phyloP scores from a whole-genome alignment of 2,113 vertebrate species.

The Macrotis lagotis region DNA sequence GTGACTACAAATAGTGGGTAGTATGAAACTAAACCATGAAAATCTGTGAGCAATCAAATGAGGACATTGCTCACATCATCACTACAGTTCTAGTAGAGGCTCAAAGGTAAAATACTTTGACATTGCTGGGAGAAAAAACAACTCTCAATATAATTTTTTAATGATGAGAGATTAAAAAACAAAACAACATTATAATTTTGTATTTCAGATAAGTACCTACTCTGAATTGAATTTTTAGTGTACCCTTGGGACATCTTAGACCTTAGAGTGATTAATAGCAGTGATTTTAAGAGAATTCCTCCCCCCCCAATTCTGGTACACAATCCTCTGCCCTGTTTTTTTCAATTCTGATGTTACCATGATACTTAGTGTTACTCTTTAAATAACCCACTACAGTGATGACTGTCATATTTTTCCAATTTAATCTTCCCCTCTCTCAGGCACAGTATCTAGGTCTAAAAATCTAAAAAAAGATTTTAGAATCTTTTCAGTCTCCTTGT shows the following conservation, averaged over 20 bases:
- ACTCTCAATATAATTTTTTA: slow-evolving; percentile 23
- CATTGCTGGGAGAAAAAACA: background rate
- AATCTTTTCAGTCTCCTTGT: background rate
- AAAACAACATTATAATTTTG: slow-evolving; percentile 42
- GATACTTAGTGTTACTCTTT: slow-evolving; percentile 38
- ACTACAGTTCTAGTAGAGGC: background rate
- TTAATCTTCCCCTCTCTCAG: slow-evolving; percentile 34
- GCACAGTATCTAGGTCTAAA: slow-evolving; percentile 30
- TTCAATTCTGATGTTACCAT: slow-evolving; percentile 38
- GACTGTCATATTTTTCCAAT: slow-evolving; percentile 11
- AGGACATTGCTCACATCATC: slow-evolving; percentile 27
- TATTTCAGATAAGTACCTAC: background rate
- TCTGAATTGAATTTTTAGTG: slow-evolving; percentile 18
- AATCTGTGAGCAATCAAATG: background rate
- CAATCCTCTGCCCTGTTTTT: slow-evolving; percentile 50
- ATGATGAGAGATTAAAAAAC: background rate
- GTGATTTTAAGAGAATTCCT: background rate
- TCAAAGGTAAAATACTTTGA: background rate
- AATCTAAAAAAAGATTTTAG: slow-evolving; percentile 55
- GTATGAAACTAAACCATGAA: background rate
- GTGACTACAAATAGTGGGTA: background rate
- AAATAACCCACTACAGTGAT: slow-evolving; percentile 40
- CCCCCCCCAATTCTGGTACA: slow-evolving; percentile 3
- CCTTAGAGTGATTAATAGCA: slow-evolving; percentile 68
- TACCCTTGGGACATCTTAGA: slow-evolving; percentile 46